These are phyloP conservation scores for Eueides isabella DNA, from an alignment of 1,140 invertebrate genomes.

Conservation along the genomic window DNA sequence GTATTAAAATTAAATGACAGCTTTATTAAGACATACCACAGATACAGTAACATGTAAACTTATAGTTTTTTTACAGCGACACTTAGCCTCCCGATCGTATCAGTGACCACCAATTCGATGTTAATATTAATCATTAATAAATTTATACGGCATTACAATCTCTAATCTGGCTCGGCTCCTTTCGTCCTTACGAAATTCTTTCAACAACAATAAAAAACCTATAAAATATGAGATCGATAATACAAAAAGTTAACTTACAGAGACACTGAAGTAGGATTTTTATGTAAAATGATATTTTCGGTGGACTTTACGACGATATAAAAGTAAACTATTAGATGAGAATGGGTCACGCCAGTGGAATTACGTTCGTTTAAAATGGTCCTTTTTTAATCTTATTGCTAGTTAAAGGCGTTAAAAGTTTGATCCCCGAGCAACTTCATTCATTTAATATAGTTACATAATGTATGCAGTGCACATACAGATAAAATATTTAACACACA, in stretches of 20 bases:
- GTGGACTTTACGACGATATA: conserved; percentile 41
- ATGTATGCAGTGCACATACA: neutral
- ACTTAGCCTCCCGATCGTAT: conserved; percentile 29
- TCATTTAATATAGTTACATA: neutral
- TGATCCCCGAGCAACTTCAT: neutral
- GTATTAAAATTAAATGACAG: neutral
- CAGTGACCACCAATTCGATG: conserved; percentile 54
- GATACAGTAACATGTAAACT: conserved; percentile 4
- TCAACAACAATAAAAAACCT: conserved; percentile 58
- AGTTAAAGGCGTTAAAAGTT: neutral
- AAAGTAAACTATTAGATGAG: conserved; percentile 21
- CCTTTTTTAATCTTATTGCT: neutral
- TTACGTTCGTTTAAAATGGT: neutral
- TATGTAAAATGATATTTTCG: conserved; percentile 51
- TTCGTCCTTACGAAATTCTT: conserved; percentile 58
- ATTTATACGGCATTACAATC: conserved; percentile 75
- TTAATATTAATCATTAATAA: conserved; percentile 79
- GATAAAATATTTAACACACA: neutral
- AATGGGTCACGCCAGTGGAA: neutral
- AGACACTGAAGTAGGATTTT: conserved; percentile 35
- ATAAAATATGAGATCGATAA: conserved; percentile 71
- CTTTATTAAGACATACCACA: neutral
- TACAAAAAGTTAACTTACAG: conserved; percentile 48
- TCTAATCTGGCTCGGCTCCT: conserved; percentile 56
- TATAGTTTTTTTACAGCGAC: conserved; percentile 1